These are phyloP conservation scores for Melinaea marsaeus DNA, from an alignment of 2,888 invertebrate genomes.

Conservation along the genomic window DNA sequence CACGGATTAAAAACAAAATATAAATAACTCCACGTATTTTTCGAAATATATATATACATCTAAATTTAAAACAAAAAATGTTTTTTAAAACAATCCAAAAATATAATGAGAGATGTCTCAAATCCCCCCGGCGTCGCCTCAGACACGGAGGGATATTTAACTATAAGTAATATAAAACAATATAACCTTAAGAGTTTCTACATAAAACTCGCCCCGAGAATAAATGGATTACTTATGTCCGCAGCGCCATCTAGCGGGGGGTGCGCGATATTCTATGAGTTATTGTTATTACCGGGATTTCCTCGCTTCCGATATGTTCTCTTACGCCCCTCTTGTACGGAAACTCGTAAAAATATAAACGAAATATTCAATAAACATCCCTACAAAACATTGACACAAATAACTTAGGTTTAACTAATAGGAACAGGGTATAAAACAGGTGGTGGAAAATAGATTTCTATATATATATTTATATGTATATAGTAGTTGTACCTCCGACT, in stretches of 20 bases:
- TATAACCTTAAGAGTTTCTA: conserved; percentile 70
- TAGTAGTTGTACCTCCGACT: too few relatives aligned
- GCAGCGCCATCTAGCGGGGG: conserved; percentile 73
- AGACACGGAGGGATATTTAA: conserved; percentile 62
- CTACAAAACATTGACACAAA: conserved; percentile 23
- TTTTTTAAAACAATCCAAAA: conserved; percentile 1
- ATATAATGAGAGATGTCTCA: conserved; percentile 21
- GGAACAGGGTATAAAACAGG: too few relatives aligned
- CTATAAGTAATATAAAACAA: conserved; percentile 73
- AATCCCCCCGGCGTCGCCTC: conserved; percentile 47
- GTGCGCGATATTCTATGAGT: conserved; percentile 65
- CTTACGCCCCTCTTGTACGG: conserved; percentile 71
- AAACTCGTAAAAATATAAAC: conserved; percentile 68
- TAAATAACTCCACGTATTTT: too few relatives aligned
- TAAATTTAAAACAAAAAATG: background rate
- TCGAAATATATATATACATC: too few relatives aligned
- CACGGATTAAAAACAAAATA: too few relatives aligned
- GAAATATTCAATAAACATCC: conserved; percentile 49
- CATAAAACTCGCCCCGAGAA: conserved; percentile 76
- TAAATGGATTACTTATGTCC: conserved; percentile 78
- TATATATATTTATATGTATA: too few relatives aligned
- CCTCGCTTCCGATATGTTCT: conserved; percentile 72
- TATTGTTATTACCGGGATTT: conserved; percentile 75
- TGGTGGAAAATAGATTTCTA: too few relatives aligned
- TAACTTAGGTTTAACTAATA: background rate